Evolutionary conservation across 1,140 invertebrate genomes (phyloP), one percentile per base, ranked within the genome.

Genomic region (Chrysoperla carnea): DNA sequence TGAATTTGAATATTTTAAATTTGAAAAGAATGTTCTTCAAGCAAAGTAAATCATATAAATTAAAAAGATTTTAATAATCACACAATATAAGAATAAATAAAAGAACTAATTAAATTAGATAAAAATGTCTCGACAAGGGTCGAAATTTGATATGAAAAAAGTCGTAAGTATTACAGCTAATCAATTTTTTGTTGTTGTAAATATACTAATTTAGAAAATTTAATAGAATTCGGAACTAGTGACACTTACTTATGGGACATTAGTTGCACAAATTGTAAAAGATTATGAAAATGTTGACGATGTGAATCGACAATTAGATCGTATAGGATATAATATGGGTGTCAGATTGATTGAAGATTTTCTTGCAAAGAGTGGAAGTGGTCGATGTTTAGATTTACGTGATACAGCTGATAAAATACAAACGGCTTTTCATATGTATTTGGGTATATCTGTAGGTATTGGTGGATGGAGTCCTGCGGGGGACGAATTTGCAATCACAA

Each of bases 241-340:
- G 52, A 95, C 90, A 3, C 66, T 99, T 29, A 99, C 95, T 4
- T 99, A 99, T 67, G 96, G 96, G 36, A 87, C 95, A 4, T 62
- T 99, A 13, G 93, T 99, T 0, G 82, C 90, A 9, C 94, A 99
- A 67, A 78, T 99, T 57, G 62, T 99, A 12, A 92, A 94, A 64
- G 96, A 99, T 66, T 89, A 89, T 56, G 95, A 99, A 61, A 36
- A 11, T 27, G 76, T 88, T 15, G 94, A 98, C 39, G 94, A 99
- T 68, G 87, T 93, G 0, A 93, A 92, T 56, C 91, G 92, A 58
- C 88, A 93, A 55, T 61, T 95, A 29, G 89, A 94, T 52, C 64
- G 87, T 56, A 86, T 94, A 62, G 93, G 93, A 15, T 99, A 98
- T 55, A 99, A 98, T 57, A 99, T 99, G 75, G 96, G 96, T 28